Percentiles rank a stretch among this genome's conserved stretches.
These are phyloP conservation scores for Zaprionus bogoriensis DNA, from an alignment of 2,888 invertebrate species.

Conservation along the genomic window DNA sequence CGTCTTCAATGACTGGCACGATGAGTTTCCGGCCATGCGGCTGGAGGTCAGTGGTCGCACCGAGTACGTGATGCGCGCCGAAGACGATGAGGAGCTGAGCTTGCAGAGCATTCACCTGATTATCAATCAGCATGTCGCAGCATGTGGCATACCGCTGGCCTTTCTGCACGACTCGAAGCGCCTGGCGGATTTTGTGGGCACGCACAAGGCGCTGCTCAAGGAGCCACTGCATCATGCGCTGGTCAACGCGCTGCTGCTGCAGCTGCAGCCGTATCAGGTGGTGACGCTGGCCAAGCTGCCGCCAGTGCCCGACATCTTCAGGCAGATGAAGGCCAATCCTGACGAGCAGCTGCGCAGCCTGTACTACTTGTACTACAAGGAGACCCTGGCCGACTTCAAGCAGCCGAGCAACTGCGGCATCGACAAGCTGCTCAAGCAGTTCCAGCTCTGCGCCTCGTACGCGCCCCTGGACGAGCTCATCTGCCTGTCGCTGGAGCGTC, in stretches of 20 bases:
- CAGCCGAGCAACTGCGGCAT: constrained; percentile 3
- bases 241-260: constrained; percentile 5
- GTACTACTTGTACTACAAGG: constrained; percentile 31
- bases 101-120: constrained; percentile 12
- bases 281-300: rapidly evolving
- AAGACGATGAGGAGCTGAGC: neutral
- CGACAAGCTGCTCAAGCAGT: constrained; percentile 22
- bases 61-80: constrained; percentile 11
- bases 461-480: constrained; percentile 29
- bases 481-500: constrained; percentile 4
- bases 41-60: neutral
- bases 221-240: constrained; percentile 15
- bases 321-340: constrained; percentile 12
- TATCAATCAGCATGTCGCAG: constrained; percentile 21
- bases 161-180: constrained; percentile 24
- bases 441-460: constrained; percentile 14
- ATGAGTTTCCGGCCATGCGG: constrained; percentile 23
- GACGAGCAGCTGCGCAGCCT: constrained; percentile 17
- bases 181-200: constrained; percentile 9
- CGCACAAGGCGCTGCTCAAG: neutral
- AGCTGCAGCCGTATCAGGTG: constrained; percentile 5
- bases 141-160: constrained; percentile 5
- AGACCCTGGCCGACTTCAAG: constrained; percentile 13
- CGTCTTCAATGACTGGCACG: constrained; percentile 25
- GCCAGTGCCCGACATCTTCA: constrained; percentile 20